Percentiles rank a stretch among this genome's conserved stretches.
Evolutionary conservation across 2,888 invertebrate genomes (phyloP).

Genomic region (Nemotelus nigrinus): DNA sequence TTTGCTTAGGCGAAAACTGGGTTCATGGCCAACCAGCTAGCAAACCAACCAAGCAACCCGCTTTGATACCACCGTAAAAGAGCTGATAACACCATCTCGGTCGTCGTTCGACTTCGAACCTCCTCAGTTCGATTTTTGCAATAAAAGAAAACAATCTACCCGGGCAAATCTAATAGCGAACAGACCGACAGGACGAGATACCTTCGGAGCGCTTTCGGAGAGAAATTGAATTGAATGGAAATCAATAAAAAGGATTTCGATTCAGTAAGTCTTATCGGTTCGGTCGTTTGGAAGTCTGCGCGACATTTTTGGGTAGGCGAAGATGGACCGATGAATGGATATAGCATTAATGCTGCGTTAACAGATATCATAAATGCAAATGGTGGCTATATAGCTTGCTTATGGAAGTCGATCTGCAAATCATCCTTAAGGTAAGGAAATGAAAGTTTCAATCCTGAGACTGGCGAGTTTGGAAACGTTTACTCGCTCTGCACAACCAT

Average conservation of each 20-base stretch:
- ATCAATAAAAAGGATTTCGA: slow-evolving; percentile 39
- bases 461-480: neutral
- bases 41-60: neutral
- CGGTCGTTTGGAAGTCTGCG: slow-evolving; percentile 4
- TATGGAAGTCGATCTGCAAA: neutral
- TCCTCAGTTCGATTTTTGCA: slow-evolving; percentile 20
- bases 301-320: neutral
- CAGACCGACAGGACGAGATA: neutral
- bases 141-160: slow-evolving; percentile 26
- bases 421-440: neutral
- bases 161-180: slow-evolving; percentile 29
- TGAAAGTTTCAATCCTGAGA: neutral
- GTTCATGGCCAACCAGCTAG: too few species aligned
- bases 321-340: neutral
- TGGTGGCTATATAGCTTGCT: neutral
- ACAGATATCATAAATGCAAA: neutral
- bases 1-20: too few species aligned
- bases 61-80: slow-evolving; percentile 27
- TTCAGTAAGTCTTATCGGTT: slow-evolving; percentile 34
- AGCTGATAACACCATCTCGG: slow-evolving; percentile 36
- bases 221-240: slow-evolving; percentile 42
- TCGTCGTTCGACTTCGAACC: slow-evolving; percentile 22
- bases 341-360: neutral
- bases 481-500: neutral
- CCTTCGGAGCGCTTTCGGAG: slow-evolving; percentile 32